These are phyloP conservation scores for Thomomys bottae DNA, from an alignment of 2,113 vertebrate genomes.

Conservation along the genomic window DNA sequence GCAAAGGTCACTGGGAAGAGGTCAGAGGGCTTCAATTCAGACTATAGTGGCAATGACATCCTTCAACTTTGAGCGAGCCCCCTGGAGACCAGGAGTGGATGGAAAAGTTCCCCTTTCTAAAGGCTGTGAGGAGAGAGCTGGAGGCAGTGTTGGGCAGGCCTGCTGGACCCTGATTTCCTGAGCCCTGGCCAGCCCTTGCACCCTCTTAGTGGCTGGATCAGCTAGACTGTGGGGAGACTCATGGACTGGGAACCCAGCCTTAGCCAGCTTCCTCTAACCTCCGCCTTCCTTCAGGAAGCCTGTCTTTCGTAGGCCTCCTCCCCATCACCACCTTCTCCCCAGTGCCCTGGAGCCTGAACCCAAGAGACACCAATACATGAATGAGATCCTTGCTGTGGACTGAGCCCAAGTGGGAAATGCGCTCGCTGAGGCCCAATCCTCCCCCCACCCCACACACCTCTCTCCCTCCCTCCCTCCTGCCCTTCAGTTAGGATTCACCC, in stretches of 20 bases:
- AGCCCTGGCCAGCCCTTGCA: background rate
- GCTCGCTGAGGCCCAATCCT: background rate
- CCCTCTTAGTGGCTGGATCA: background rate
- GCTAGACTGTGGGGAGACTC: background rate
- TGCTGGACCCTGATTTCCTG: background rate
- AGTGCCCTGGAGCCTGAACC: background rate
- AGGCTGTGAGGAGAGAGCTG: background rate
- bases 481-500: background rate
- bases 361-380: background rate
- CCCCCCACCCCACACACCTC: background rate
- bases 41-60: constrained; percentile 3
- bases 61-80: background rate
- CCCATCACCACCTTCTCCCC: background rate
- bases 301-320: background rate
- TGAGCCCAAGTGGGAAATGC: background rate
- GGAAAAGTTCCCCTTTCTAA: background rate
- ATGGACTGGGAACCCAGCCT: background rate
- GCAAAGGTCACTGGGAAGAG: background rate
- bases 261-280: accelerated
- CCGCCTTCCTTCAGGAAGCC: background rate
- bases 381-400: background rate
- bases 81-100: background rate
- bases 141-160: background rate
- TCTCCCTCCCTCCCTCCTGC: background rate
- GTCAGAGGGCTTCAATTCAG: background rate